Conservation (phyloP, 2,888 invertebrate species). For the Papilio elwesi region DNA sequence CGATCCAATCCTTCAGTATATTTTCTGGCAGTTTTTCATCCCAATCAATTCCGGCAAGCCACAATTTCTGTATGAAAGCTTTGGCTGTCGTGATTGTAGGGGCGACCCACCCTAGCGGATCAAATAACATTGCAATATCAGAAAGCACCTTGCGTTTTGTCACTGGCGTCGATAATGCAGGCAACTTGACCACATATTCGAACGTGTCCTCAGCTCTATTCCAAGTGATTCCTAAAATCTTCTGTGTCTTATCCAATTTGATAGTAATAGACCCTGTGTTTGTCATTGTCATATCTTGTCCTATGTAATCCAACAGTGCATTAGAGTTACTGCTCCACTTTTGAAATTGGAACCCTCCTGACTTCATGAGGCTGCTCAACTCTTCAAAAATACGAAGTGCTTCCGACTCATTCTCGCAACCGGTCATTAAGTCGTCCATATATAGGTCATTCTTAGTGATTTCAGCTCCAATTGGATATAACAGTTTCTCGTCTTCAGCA, state of each 20-base stretch:
- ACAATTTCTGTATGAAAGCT: neutral
- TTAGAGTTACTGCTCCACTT: no score
- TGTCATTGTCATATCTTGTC: neutral
- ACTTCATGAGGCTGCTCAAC: neutral
- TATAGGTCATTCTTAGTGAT: no score
- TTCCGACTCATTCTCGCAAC: no score
- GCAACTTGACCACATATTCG: neutral
- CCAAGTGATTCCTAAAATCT: neutral
- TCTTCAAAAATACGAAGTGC: neutral
- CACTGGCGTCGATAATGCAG: neutral
- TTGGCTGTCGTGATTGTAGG: neutral
- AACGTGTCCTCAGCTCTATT: neutral
- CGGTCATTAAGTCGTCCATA: no score
- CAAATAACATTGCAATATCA: neutral
- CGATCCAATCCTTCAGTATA: neutral
- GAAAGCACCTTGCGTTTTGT: neutral
- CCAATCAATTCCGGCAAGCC: neutral
- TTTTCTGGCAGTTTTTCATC: neutral
- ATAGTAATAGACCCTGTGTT: neutral
- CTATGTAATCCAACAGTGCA: neutral
- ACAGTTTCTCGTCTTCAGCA: neutral
- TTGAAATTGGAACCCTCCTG: neutral
- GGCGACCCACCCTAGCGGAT: neutral
- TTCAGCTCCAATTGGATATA: no score
- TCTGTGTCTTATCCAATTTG: neutral